phyloP scores from a whole-genome alignment of 2,113 vertebrate genomes.

The Megaceryle torquata region DNA sequence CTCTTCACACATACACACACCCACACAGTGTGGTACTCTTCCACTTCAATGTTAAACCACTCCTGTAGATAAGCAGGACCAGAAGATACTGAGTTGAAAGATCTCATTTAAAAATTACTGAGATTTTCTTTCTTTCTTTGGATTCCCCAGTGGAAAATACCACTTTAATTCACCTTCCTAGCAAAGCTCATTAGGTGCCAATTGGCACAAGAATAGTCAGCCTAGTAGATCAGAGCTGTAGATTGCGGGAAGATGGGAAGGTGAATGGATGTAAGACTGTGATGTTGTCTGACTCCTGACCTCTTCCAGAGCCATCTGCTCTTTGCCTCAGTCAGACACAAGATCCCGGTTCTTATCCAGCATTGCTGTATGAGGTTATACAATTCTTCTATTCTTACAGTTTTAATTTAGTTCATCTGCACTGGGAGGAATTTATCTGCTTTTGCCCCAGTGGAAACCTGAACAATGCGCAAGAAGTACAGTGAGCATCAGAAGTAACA shows the following conservation, averaged over 20 bases:
- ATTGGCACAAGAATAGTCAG: background rate
- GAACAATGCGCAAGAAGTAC: background rate
- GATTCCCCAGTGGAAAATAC: background rate
- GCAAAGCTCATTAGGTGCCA: background rate
- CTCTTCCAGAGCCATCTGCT: background rate
- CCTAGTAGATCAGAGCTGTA: background rate
- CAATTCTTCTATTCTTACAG: background rate
- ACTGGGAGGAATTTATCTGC: background rate
- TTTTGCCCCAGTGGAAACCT: background rate
- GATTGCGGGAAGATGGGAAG: background rate
- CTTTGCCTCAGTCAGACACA: background rate
- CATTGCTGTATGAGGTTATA: background rate
- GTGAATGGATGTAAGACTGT: background rate
- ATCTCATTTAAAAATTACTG: background rate
- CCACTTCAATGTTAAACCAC: background rate
- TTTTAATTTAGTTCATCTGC: background rate
- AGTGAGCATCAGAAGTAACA: background rate
- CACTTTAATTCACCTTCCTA: background rate
- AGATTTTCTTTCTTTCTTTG: background rate
- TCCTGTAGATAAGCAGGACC: background rate
- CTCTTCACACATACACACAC: accelerated
- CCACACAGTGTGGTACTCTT: background rate
- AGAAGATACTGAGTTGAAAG: background rate
- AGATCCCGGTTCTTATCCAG: background rate
- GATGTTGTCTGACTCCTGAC: background rate